Evolutionary conservation across 2,797 vertebrate species (phyloP), one percentile per base, ranked within the genome.

Genomic region (Oryzias dopingdopingensis): DNA sequence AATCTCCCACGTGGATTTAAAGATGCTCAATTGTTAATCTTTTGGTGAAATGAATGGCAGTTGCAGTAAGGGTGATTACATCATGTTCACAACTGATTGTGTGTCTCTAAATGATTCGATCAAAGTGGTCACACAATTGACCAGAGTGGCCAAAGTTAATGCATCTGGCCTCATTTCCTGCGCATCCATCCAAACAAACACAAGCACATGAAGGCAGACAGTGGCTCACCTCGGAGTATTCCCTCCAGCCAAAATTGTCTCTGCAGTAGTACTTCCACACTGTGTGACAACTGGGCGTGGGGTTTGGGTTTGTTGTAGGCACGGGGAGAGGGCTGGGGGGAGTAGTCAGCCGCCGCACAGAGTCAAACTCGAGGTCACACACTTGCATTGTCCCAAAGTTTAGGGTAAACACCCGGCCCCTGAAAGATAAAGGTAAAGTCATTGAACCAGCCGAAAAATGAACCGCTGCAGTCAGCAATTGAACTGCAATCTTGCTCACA

Each of bases 241-340:
- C 97, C 80, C 97, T 96, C 97, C 97, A 99, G 90, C 96, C 96
- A 82, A 98, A 98, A 91, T 97, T 96, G 90, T 98, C 97, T 91
- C 95, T 94, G 91, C 97, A 99, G 93, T 97, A 99, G 89, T 96
- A 98, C 52, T 98, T 98, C 97, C 96, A 99, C 81, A 95, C 85
- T 0, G 95, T 98, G 87, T 94, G 93, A 86, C 92, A 96, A 92
- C 62, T 88, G 65, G 94, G 94, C 77, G 78, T 81, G 75, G 90
- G 87, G 87, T 68, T 92, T 37, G 91, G 86, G 82, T 77, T 92
- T 0, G 77, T 52, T 17, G 84, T 45, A 0, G 80, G 46, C 5
- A 52, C 0, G 14, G 78, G 62, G 2, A 76, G 58, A n/a, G 83
- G 89, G 83, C 90, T 93, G 48, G 93, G 87, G 32, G 95, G 93